Conservation (phyloP, 2,888 invertebrate genomes). For the Stenchaetothrips biformis region DNA sequence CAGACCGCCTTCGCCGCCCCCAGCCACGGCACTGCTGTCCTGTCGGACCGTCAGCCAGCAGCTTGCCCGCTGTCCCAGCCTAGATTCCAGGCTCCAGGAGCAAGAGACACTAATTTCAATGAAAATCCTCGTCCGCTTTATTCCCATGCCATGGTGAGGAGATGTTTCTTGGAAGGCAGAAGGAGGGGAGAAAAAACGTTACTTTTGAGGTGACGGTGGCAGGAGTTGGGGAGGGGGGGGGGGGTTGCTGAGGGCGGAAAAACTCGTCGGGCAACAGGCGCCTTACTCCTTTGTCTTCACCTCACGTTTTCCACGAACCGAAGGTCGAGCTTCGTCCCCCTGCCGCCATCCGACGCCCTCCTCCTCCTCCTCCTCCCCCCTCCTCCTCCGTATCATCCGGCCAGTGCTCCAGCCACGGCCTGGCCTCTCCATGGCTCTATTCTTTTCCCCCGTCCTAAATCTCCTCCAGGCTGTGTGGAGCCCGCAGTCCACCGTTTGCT, state of each 20-base stretch:
- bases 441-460: not conserved
- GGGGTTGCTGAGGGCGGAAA: not conserved
- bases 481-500: not conserved
- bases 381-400: too few species aligned
- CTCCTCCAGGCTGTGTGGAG: not conserved
- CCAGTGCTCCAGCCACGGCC: not conserved
- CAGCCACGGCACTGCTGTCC: too few species aligned
- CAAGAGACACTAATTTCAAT: too few species aligned
- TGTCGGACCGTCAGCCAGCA: too few species aligned
- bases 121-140: too few species aligned
- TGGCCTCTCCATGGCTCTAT: slow-evolving; percentile 11
- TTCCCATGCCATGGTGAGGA: too few species aligned
- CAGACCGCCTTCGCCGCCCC: too few species aligned
- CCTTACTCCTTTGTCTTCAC: slow-evolving; percentile 18
- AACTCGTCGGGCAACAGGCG: not conserved
- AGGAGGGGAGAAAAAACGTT: not conserved
- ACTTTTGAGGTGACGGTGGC: not conserved
- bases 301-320: slow-evolving; percentile 16
- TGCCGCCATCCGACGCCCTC: not conserved
- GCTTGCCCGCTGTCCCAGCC: too few species aligned
- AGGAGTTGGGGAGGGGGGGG: not conserved
- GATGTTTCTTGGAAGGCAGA: not conserved
- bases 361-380: not conserved
- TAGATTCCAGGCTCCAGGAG: too few species aligned
- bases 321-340: slow-evolving; percentile 8